These are phyloP conservation scores for Zoanthus sociatus DNA, from an alignment of 92 coral and sea anemone genomes.

Conservation along the genomic window DNA sequence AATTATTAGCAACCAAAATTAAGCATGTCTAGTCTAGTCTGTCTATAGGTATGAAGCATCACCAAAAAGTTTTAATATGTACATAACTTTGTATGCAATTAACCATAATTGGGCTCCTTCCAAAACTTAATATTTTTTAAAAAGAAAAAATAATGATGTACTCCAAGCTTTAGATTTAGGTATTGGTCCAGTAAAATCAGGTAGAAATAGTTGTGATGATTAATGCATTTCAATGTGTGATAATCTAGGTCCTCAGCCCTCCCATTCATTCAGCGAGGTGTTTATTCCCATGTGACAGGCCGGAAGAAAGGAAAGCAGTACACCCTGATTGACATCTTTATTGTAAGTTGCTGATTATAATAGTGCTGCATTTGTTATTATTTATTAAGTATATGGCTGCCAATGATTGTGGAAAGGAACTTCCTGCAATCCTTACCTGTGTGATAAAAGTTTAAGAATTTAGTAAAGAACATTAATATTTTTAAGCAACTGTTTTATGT, in stretches of 20 bases:
- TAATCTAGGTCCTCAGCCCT: conserved; percentile 84
- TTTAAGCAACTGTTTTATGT: no score
- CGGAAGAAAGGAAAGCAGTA: conserved; percentile 80
- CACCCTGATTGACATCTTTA: conserved; percentile 71
- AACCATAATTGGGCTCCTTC: no score
- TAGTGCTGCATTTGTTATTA: no score
- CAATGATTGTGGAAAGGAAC: no score
- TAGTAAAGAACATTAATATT: no score
- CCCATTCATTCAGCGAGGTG: conserved; percentile 95
- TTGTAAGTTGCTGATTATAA: conserved; percentile 59
- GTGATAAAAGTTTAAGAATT: no score
- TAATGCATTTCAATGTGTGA: background rate
- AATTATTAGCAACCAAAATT: background rate
- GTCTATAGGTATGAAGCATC: background rate
- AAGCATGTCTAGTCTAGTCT: background rate
- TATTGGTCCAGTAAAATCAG: background rate
- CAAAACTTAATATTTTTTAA: no score
- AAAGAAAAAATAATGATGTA: no score
- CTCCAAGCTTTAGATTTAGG: background rate
- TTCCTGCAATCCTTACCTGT: no score
- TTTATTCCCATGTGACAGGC: conserved; percentile 78
- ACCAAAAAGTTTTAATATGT: background rate
- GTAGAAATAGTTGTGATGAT: background rate
- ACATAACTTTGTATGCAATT: background rate
- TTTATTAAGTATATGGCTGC: no score